phyloP scores from a whole-genome alignment of 2,888 invertebrate genomes.

The Lypha dubia region DNA sequence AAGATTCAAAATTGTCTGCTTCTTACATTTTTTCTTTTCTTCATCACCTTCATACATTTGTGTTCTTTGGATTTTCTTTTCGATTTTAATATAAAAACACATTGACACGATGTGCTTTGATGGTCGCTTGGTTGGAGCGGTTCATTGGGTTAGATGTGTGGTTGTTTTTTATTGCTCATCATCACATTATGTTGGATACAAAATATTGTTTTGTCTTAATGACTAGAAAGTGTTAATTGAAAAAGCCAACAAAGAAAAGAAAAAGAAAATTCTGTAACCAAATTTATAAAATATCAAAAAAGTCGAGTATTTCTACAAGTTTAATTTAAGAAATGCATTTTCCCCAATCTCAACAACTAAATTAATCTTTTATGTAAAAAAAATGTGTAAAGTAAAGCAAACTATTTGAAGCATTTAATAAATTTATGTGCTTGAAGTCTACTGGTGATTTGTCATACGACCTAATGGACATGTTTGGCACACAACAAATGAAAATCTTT shows the following conservation, averaged over 20 bases:
- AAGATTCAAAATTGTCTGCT: constrained; percentile 72
- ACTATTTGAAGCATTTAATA: too few species aligned
- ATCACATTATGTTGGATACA: constrained; percentile 47
- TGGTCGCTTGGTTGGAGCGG: constrained; percentile 24
- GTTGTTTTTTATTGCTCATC: constrained; percentile 36
- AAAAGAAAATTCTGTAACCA: not conserved
- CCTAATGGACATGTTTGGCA: too few species aligned
- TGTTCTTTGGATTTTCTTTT: constrained; percentile 8
- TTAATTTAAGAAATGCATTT: not conserved
- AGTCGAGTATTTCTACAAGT: not conserved
- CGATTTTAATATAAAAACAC: constrained; percentile 50
- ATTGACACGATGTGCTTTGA: constrained; percentile 57
- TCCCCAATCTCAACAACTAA: not conserved
- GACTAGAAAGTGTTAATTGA: constrained; percentile 69
- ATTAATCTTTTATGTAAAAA: too few species aligned
- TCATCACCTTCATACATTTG: constrained; percentile 9
- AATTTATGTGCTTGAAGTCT: too few species aligned
- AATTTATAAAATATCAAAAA: constrained; percentile 7
- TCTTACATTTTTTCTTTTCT: constrained; percentile 43
- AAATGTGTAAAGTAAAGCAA: too few species aligned
- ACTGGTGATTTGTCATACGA: too few species aligned
- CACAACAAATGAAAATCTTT: too few species aligned
- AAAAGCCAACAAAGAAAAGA: constrained; percentile 9
- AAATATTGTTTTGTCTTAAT: constrained; percentile 63
- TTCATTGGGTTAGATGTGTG: constrained; percentile 36